A percentile compares a stretch with the other conserved stretches of the same genome.
Evolutionary conservation across 2,113 vertebrate species (phyloP).

Genomic region (Cololabis saira): DNA sequence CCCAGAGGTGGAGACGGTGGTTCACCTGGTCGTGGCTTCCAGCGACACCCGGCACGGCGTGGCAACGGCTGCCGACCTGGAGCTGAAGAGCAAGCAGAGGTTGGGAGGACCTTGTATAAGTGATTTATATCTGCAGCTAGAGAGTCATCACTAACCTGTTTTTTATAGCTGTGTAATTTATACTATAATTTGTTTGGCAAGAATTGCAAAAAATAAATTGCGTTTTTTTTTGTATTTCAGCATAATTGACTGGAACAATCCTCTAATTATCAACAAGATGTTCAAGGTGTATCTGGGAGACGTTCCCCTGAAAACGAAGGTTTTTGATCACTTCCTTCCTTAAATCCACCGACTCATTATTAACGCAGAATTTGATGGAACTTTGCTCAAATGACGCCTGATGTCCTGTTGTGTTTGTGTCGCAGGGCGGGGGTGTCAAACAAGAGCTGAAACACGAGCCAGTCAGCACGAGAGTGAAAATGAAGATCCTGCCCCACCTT

Average conservation of each 20-base stretch:
- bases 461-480: slow-evolving; percentile 95
- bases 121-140: background rate
- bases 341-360: too few species aligned
- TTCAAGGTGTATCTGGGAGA: slow-evolving; percentile 98
- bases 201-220: background rate
- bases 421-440: slow-evolving; percentile 89
- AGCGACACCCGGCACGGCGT: slow-evolving; percentile 97
- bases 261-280: slow-evolving; percentile 95
- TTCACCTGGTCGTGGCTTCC: slow-evolving; percentile 95
- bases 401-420: background rate
- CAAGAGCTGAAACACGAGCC: slow-evolving; percentile 96
- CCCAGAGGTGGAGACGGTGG: slow-evolving; percentile 93
- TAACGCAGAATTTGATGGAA: background rate
- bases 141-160: too few species aligned
- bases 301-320: slow-evolving; percentile 98
- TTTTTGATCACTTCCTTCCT: slow-evolving; percentile 62
- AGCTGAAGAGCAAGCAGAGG: slow-evolving; percentile 98
- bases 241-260: slow-evolving; percentile 98
- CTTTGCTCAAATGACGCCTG: background rate
- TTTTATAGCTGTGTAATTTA: too few species aligned
- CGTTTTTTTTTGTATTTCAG: slow-evolving; percentile 73
- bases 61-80: slow-evolving; percentile 95
- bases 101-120: slow-evolving; percentile 50
- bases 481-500: slow-evolving; percentile 98
- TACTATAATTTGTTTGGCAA: too few species aligned